Conservation (phyloP, 2,113 vertebrate genomes). For the Petrocephalus zakoni region DNA sequence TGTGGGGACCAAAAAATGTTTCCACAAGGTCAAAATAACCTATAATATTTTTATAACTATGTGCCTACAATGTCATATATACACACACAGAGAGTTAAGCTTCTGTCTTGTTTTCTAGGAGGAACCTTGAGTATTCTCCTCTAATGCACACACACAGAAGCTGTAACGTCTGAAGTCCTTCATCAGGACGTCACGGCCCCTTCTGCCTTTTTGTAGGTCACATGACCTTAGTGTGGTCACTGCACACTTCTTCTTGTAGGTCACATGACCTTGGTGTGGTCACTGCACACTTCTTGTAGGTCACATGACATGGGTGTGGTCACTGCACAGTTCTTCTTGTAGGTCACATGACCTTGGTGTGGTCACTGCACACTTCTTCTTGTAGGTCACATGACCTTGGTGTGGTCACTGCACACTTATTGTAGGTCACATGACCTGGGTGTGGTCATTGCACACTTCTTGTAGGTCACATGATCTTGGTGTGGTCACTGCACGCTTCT, state of each 20-base stretch:
- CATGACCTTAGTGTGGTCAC: slow-evolving; percentile 10
- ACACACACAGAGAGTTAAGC: not conserved
- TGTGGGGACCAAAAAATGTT: not conserved
- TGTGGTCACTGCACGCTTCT: slow-evolving; percentile 17
- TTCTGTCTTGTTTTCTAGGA: not conserved
- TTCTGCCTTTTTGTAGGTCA: slow-evolving; percentile 20
- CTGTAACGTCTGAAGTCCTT: not conserved
- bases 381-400: slow-evolving; percentile 22
- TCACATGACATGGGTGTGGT: slow-evolving; percentile 18
- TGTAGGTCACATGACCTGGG: slow-evolving; percentile 22
- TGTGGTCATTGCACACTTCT: slow-evolving; percentile 17
- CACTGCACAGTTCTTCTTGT: slow-evolving; percentile 14
- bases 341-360: slow-evolving; percentile 24
- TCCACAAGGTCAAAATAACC: not conserved
- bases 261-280: slow-evolving; percentile 19
- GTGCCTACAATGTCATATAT: too few relatives aligned
- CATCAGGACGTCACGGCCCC: not conserved
- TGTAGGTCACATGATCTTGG: slow-evolving; percentile 21
- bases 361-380: slow-evolving; percentile 9
- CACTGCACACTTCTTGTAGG: slow-evolving; percentile 20
- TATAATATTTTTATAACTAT: not conserved
- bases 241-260: slow-evolving; percentile 21
- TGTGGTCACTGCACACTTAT: slow-evolving; percentile 18
- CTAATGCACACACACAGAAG: not conserved
- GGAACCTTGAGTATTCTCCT: not conserved